phyloP scores from a whole-genome alignment of 2,888 invertebrate genomes.

The Palloptera scutellata region DNA sequence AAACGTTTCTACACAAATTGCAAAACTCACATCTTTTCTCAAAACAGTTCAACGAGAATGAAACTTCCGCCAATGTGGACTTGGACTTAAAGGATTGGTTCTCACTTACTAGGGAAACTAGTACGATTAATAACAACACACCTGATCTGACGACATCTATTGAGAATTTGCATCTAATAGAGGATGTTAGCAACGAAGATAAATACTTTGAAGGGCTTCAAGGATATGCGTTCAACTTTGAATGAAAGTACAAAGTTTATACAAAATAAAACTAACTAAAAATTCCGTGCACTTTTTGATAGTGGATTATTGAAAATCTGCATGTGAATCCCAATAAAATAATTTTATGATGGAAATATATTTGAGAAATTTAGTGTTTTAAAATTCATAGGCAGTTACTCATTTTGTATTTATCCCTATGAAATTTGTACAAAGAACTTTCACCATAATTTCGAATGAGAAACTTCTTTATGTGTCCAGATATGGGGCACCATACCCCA shows the following conservation, averaged over 20 bases:
- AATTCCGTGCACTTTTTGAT: too few species aligned
- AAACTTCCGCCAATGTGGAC: constrained; percentile 41
- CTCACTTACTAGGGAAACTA: constrained; percentile 42
- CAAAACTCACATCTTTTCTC: constrained; percentile 55
- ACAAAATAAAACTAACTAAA: too few species aligned
- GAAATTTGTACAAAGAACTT: too few species aligned
- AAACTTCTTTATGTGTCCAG: too few species aligned
- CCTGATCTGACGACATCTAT: constrained; percentile 21
- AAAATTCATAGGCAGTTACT: too few species aligned
- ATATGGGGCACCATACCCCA: too few species aligned
- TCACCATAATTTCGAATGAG: too few species aligned
- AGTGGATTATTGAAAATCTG: too few species aligned
- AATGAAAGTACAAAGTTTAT: constrained; percentile 24
- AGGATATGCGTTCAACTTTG: constrained; percentile 43
- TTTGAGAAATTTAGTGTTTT: too few species aligned
- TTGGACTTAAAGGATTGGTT: constrained; percentile 52
- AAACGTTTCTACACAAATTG: constrained; percentile 52
- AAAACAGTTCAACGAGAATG: constrained; percentile 45
- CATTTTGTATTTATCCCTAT: background rate
- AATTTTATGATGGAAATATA: too few species aligned
- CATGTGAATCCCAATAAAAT: background rate
- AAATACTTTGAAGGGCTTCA: constrained; percentile 48
- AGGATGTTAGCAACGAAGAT: constrained; percentile 31
- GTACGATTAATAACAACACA: constrained; percentile 20
- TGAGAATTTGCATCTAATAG: constrained; percentile 36